phyloP scores from a whole-genome alignment of 2,888 invertebrate genomes.

The Tachina lurida region DNA sequence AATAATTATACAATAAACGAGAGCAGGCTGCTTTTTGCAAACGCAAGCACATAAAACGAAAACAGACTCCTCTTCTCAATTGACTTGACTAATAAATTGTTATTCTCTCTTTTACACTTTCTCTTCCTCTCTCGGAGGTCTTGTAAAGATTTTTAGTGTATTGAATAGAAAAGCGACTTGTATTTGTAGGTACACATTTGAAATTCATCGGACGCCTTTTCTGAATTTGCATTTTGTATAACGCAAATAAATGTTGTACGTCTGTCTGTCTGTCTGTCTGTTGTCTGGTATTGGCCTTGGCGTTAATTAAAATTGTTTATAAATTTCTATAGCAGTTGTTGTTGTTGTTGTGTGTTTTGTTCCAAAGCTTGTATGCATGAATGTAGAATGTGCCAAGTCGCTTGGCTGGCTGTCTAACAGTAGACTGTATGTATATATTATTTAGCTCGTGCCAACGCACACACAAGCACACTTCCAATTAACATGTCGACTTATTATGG shows the following conservation, averaged over 20 bases:
- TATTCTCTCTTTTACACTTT: slow-evolving; percentile 38
- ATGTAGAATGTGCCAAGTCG: slow-evolving; percentile 40
- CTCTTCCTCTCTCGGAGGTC: neutral
- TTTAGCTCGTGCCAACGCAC: slow-evolving; percentile 67
- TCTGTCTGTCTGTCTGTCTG: slow-evolving; percentile 37
- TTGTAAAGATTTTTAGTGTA: slow-evolving; percentile 20
- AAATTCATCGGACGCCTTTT: slow-evolving; percentile 69
- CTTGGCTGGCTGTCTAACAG: slow-evolving; percentile 37
- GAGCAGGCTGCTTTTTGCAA: neutral
- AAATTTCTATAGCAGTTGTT: slow-evolving; percentile 61
- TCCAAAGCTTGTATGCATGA: slow-evolving; percentile 44
- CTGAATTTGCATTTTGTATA: slow-evolving; percentile 69
- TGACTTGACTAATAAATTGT: neutral
- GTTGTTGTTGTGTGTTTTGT: slow-evolving; percentile 35
- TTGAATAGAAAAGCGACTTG: slow-evolving; percentile 44
- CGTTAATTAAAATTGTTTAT: slow-evolving; percentile 69
- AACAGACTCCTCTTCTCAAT: slow-evolving; percentile 36
- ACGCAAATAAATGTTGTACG: slow-evolving; percentile 60
- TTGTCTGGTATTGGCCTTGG: slow-evolving; percentile 70
- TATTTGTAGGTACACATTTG: slow-evolving; percentile 54
- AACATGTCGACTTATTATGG: slow-evolving; percentile 52
- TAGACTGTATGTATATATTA: slow-evolving; percentile 27
- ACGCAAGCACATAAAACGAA: neutral
- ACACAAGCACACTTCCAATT: neutral
- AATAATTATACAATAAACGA: slow-evolving; percentile 18